Conservation (phyloP, 2,797 vertebrate genomes). For the Falco rusticolus region DNA sequence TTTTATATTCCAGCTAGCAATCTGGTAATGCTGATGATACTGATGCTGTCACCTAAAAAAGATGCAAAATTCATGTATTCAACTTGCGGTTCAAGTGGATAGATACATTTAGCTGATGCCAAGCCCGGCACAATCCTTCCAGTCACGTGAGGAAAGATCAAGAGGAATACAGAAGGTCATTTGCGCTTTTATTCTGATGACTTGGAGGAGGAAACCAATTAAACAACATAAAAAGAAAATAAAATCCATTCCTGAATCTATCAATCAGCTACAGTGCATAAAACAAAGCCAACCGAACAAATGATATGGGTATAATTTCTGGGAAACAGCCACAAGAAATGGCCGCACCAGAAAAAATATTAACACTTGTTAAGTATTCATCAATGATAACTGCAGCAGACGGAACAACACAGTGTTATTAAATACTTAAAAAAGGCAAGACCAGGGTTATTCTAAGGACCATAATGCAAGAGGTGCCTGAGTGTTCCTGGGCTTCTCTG, state of each 20-base stretch:
- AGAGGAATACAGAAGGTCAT: slow-evolving; percentile 30
- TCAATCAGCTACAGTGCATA: slow-evolving; percentile 16
- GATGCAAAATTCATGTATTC: slow-evolving; percentile 46
- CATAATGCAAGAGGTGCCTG: background rate
- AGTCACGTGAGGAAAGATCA: background rate
- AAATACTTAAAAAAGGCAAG: background rate
- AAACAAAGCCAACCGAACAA: slow-evolving; percentile 17
- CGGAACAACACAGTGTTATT: slow-evolving; percentile 15
- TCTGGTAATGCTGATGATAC: slow-evolving; percentile 5
- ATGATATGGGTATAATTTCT: background rate
- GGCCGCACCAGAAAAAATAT: slow-evolving; percentile 28
- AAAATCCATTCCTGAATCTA: slow-evolving; percentile 37
- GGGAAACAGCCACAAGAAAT: background rate
- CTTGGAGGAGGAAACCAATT: slow-evolving; percentile 55
- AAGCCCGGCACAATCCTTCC: background rate
- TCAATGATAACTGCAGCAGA: slow-evolving; percentile 22
- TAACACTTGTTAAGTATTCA: slow-evolving; percentile 59
- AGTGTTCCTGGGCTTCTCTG: background rate
- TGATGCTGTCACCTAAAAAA: slow-evolving; percentile 38
- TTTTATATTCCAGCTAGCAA: slow-evolving; percentile 9
- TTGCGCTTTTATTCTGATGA: slow-evolving; percentile 33
- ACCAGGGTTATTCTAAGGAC: slow-evolving; percentile 15
- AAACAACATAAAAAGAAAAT: slow-evolving; percentile 49
- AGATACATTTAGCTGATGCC: background rate
- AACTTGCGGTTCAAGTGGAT: background rate